These are phyloP conservation scores for Prunella strophiata DNA, from an alignment of 2,797 vertebrate genomes.

Conservation along the genomic window DNA sequence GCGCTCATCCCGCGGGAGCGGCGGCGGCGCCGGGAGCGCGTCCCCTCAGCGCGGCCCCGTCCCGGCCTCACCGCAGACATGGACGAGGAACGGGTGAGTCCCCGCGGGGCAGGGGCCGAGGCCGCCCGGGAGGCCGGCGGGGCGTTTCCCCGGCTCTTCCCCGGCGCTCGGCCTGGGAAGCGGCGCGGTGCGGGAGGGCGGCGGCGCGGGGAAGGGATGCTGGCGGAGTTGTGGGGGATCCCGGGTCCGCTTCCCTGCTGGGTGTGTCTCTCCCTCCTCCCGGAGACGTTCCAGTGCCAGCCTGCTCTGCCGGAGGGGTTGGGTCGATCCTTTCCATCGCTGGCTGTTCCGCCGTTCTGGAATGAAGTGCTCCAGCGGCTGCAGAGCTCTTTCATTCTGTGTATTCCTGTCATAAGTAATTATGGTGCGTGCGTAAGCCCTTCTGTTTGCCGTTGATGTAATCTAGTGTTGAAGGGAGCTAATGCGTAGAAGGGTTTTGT, in stretches of 20 bases:
- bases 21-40: not conserved
- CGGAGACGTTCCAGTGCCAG: not conserved
- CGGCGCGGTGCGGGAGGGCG: not conserved
- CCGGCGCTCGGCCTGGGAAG: not conserved
- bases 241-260: not conserved
- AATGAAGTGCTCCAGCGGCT: not conserved
- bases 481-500: not conserved
- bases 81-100: not conserved
- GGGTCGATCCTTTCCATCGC: not conserved
- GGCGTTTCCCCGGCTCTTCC: not conserved
- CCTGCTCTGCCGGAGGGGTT: not conserved
- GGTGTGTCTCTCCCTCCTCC: not conserved
- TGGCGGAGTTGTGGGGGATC: too few relatives aligned
- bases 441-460: not conserved
- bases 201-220: not conserved
- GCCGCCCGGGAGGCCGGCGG: too few relatives aligned
- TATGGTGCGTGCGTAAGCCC: not conserved
- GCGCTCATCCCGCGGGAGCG: not conserved
- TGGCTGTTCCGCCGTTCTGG: fast-evolving
- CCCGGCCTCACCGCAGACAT: not conserved
- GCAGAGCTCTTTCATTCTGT: not conserved
- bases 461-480: not conserved
- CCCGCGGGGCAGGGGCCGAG: not conserved
- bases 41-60: too few relatives aligned
- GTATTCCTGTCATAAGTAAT: not conserved